Conservation (phyloP, 92 coral and sea anemone genomes). For the Epizoanthus ramosus region DNA sequence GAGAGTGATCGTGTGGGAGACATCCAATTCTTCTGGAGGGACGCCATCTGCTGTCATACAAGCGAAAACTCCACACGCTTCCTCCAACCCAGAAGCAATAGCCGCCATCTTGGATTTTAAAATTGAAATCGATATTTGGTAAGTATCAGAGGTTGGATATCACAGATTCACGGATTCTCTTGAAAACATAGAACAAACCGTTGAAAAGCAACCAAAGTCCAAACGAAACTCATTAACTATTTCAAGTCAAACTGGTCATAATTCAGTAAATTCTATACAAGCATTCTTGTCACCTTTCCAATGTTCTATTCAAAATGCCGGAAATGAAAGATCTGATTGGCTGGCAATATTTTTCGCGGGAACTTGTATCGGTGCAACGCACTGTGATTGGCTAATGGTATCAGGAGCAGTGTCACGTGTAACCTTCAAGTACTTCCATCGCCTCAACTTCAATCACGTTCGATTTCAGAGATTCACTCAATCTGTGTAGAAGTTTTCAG, state of each 20-base stretch:
- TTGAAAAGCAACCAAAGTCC: background rate
- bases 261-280: background rate
- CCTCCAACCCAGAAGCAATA: constrained; percentile 61
- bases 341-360: constrained; percentile 31
- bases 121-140: background rate
- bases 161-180: background rate
- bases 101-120: constrained; percentile 50
- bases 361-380: background rate
- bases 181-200: background rate
- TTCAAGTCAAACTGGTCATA: constrained; percentile 8
- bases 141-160: background rate
- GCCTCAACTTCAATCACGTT: background rate
- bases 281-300: too few relatives aligned
- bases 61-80: constrained; percentile 93
- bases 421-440: background rate
- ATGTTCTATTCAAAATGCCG: background rate
- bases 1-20: constrained; percentile 86
- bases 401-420: background rate
- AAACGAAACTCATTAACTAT: background rate
- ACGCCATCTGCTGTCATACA: constrained; percentile 88
- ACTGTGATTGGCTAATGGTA: constrained; percentile 29
- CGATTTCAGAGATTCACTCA: background rate
- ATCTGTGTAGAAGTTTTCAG: background rate
- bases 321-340: background rate
- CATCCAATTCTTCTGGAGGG: constrained; percentile 73